A percentile compares a stretch with the other conserved stretches of the same genome.
Evolutionary conservation across 2,797 vertebrate species (phyloP).

Genomic region (Graptemys geographica): DNA sequence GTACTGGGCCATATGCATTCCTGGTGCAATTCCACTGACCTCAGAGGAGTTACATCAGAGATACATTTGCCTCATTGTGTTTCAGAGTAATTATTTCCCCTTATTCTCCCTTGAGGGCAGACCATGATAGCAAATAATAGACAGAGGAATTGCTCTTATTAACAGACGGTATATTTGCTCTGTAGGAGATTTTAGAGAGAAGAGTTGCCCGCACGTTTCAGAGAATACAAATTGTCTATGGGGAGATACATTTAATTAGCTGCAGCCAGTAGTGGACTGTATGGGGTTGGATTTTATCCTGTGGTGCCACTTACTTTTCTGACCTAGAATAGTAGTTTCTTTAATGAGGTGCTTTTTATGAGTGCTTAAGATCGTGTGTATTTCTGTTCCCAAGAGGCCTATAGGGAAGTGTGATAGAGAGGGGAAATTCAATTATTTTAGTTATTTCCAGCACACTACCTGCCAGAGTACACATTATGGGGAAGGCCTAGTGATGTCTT

Average conservation of each 20-base stretch:
- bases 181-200: background rate
- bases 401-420: background rate
- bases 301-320: slow-evolving; percentile 8
- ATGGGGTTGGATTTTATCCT: slow-evolving; percentile 44
- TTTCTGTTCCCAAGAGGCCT: background rate
- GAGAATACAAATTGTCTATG: background rate
- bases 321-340: slow-evolving; percentile 48
- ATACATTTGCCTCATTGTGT: background rate
- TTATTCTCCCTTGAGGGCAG: background rate
- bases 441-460: background rate
- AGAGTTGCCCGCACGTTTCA: background rate
- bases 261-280: slow-evolving; percentile 1
- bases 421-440: background rate
- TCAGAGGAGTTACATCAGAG: background rate
- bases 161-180: background rate
- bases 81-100: background rate
- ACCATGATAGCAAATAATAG: background rate
- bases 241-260: slow-evolving; percentile 42
- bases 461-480: background rate
- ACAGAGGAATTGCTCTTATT: background rate
- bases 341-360: background rate
- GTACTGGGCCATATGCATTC: background rate
- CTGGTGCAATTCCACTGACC: background rate
- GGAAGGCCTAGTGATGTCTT: background rate
- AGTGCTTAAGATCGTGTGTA: slow-evolving; percentile 4